Evolutionary conservation across 2,888 invertebrate genomes (phyloP), one percentile per base, ranked within the genome.

Genomic region (Agriopis marginaria): DNA sequence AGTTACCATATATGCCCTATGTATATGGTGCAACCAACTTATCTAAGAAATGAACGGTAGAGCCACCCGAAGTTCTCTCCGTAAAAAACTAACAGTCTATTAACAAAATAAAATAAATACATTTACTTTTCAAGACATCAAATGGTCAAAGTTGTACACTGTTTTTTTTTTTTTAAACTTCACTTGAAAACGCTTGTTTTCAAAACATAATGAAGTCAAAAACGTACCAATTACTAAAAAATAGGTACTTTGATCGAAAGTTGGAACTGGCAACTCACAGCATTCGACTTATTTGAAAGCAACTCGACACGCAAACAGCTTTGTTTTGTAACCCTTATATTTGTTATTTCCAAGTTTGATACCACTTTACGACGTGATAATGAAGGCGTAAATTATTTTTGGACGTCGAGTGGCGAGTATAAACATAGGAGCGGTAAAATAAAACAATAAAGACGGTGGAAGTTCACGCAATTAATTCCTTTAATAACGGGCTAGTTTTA

Each of bases 371-470:
- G 75, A 77, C 49, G 77, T 77, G 77, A 73, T 77, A 77, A 77
- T 77, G 77, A 77, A 75, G 70, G 72, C 67, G 72, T 77, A 75
- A 77, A 77, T 77, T 71, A 75, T 75, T 74, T 76, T 73, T 68
- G 68, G 74, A 75, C 77, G 75, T 74, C 39, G 71, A 74, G 70
- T 76, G 65, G 68, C 62, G 70, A 69, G 71, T 63, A 70, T 70
- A 70, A 70, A 70, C 70, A 70, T 49, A 49, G 54, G 63, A 63
- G 72, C 49, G 53, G 62, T 71, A 68, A 64, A 71, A 70, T 70
- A 73, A 73, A 71, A 80, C 79, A 82, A 84, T 83, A 83, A 75
- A 74, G 69, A 71, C 72, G 56, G 56, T 74, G 39, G 65, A 71
- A 73, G 73, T 77, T 72, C 74, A 74, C 73, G 76, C 75, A 77